A percentile compares a stretch with the other conserved stretches of the same genome.
These are phyloP conservation scores for Lepidonotus clava DNA, from an alignment of 2,888 invertebrate species.

Conservation along the genomic window DNA sequence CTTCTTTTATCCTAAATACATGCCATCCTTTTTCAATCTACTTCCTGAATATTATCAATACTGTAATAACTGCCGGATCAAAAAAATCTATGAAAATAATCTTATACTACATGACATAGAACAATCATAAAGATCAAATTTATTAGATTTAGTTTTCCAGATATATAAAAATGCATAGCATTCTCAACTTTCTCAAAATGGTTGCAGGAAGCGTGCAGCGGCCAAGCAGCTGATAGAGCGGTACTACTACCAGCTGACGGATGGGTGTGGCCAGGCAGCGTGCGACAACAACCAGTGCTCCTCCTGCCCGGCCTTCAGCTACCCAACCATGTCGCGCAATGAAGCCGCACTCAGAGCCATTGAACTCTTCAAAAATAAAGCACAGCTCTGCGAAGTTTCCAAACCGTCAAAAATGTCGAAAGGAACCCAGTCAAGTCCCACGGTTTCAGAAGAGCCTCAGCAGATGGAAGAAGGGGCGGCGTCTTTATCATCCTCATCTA, in stretches of 20 bases:
- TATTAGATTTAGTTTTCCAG: no score
- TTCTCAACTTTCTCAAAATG: neutral
- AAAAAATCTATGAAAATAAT: no score
- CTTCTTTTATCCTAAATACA: no score
- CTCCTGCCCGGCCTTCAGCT: conserved; percentile 84
- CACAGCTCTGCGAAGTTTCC: conserved; percentile 86
- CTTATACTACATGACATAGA: no score
- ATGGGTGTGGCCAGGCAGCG: conserved; percentile 94
- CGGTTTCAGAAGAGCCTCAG: neutral
- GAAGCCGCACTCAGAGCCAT: conserved; percentile 95
- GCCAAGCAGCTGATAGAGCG: conserved; percentile 91
- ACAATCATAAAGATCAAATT: no score
- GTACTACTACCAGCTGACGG: conserved; percentile 94
- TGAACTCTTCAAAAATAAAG: conserved; percentile 91
- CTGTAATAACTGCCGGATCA: no score
- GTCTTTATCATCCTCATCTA: conserved; percentile 42
- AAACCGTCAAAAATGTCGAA: conserved; percentile 49
- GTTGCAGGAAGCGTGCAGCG: conserved; percentile 80
- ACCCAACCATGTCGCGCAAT: conserved; percentile 87
- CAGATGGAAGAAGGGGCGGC: neutral
- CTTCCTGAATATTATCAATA: no score
- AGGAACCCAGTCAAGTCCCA: conserved; percentile 24
- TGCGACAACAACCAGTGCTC: conserved; percentile 94
- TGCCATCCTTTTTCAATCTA: no score
- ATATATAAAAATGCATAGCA: no score